These are phyloP conservation scores for Myrmecophaga tridactyla DNA, from an alignment of 2,113 vertebrate species.

Conservation along the genomic window DNA sequence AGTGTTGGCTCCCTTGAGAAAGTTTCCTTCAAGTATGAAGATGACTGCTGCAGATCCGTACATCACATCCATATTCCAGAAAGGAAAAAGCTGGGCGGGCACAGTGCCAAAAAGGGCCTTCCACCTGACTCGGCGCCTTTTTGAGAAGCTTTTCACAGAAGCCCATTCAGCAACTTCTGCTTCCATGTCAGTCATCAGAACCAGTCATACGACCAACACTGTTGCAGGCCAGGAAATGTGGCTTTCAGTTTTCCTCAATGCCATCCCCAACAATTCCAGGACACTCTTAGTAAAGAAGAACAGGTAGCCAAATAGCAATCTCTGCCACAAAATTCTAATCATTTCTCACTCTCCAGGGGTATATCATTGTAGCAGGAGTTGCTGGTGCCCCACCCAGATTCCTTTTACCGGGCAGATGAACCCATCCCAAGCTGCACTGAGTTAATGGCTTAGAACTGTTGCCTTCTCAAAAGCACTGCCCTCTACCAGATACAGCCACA, in stretches of 20 bases:
- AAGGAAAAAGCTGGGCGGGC: background rate
- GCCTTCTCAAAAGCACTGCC: background rate
- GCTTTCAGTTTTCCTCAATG: background rate
- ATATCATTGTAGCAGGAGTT: background rate
- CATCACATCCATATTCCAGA: background rate
- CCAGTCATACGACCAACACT: background rate
- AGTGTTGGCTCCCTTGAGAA: background rate
- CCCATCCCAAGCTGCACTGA: background rate
- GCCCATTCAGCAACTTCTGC: background rate
- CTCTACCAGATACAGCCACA: background rate
- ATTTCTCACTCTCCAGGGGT: background rate
- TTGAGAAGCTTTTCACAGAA: background rate
- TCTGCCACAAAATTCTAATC: background rate
- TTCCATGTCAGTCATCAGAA: background rate
- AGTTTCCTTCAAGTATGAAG: background rate
- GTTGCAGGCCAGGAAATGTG: background rate
- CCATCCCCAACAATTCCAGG: background rate
- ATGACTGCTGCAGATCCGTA: background rate
- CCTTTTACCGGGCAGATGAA: background rate
- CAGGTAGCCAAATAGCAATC: background rate
- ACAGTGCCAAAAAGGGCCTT: background rate
- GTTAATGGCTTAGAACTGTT: background rate
- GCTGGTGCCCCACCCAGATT: no score
- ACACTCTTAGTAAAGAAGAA: background rate
- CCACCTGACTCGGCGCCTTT: background rate